phyloP scores from a whole-genome alignment of 2,888 invertebrate species.

The Volucella zonaria region DNA sequence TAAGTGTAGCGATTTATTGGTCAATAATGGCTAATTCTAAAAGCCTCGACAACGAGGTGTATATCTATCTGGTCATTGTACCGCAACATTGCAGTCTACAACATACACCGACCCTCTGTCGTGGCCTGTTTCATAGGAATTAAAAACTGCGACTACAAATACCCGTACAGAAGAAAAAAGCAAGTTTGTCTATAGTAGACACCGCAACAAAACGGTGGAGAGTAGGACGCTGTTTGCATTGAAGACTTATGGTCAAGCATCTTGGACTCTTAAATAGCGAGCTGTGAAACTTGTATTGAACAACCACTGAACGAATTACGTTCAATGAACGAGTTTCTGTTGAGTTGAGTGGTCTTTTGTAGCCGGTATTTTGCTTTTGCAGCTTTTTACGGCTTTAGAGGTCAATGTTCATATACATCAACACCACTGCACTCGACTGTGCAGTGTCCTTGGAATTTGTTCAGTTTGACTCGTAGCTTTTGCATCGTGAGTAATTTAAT shows the following conservation, averaged over 20 bases:
- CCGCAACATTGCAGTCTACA: conserved; percentile 54
- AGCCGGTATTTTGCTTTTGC: conserved; percentile 48
- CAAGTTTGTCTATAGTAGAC: conserved; percentile 10
- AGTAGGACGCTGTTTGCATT: conserved; percentile 54
- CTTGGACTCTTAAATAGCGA: conserved; percentile 38
- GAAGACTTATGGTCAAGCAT: conserved; percentile 65
- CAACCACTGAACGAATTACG: conserved; percentile 47
- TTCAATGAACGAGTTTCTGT: conserved; percentile 61
- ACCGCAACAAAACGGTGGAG: conserved; percentile 19
- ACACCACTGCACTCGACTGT: too few relatives aligned
- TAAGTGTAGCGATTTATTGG: conserved; percentile 48
- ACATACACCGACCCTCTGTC: conserved; percentile 17
- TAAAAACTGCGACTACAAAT: too few relatives aligned
- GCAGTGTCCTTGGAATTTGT: too few relatives aligned
- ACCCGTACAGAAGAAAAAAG: conserved; percentile 30
- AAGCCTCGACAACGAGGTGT: background rate
- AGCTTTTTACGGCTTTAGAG: conserved; percentile 18
- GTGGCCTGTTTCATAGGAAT: conserved; percentile 14
- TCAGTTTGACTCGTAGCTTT: too few relatives aligned
- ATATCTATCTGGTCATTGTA: conserved; percentile 53
- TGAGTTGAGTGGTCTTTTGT: conserved; percentile 37
- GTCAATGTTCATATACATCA: background rate
- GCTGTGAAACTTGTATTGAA: conserved; percentile 42
- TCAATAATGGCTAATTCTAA: conserved; percentile 57
- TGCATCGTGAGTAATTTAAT: too few relatives aligned